Percentiles rank a stretch among this genome's conserved stretches.
phyloP scores from a whole-genome alignment of 2,113 vertebrate genomes.

The Urocitellus parryii region DNA sequence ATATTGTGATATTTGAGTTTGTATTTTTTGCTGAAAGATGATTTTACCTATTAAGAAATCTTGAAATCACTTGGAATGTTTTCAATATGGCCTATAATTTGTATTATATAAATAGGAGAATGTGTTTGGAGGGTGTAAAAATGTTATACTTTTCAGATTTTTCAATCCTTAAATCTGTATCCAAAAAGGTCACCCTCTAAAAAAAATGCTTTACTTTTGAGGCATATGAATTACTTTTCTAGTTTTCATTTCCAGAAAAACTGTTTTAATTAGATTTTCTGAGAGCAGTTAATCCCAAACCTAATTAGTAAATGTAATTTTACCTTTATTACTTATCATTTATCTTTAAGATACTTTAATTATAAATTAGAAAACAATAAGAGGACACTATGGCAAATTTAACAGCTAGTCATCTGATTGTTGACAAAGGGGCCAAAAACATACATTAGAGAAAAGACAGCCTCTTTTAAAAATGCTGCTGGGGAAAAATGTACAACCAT shows the following conservation, averaged over 20 bases:
- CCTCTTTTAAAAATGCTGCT: not conserved
- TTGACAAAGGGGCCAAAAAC: not conserved
- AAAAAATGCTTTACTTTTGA: not conserved
- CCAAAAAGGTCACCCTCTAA: not conserved
- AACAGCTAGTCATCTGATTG: not conserved
- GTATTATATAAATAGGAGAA: slow-evolving; percentile 7
- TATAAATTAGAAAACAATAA: slow-evolving; percentile 4
- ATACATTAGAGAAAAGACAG: not conserved
- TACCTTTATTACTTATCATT: slow-evolving; percentile 25
- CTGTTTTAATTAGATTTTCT: slow-evolving; percentile 47
- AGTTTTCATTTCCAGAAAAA: slow-evolving; percentile 23
- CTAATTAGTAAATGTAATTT: not conserved
- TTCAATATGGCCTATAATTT: not conserved
- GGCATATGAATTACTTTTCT: not conserved
- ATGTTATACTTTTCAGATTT: slow-evolving; percentile 13
- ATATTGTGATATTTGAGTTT: slow-evolving; percentile 6
- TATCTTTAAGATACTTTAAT: not conserved
- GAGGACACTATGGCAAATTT: not conserved
- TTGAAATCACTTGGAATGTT: not conserved
- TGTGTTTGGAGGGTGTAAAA: not conserved
- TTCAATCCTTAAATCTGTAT: not conserved
- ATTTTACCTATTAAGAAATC: not conserved
- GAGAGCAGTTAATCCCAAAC: not conserved
- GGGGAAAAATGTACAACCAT: not conserved
- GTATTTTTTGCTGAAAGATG: not conserved